phyloP scores from a whole-genome alignment of 2,113 vertebrate species.

The Anoplopoma fimbria region DNA sequence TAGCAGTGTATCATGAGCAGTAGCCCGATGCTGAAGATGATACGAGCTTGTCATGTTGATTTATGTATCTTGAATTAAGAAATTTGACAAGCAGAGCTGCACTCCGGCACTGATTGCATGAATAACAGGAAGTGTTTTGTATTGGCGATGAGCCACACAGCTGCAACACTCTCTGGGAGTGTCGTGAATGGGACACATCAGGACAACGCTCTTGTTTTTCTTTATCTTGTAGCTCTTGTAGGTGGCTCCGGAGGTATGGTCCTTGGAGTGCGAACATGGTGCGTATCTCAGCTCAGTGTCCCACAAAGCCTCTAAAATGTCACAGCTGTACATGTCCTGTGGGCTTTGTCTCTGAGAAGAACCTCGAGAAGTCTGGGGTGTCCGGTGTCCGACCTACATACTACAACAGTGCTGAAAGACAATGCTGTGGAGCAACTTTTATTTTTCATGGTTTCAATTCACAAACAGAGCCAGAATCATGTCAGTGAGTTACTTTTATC shows the following conservation, averaged over 20 bases:
- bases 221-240: background rate
- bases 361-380: constrained; percentile 24
- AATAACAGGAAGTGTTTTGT: constrained; percentile 10
- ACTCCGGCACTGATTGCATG: background rate
- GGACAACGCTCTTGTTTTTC: constrained; percentile 22
- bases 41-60: background rate
- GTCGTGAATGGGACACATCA: constrained; percentile 19
- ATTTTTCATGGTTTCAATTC: constrained; percentile 37
- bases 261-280: constrained; percentile 20
- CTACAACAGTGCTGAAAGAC: constrained; percentile 42
- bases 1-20: background rate
- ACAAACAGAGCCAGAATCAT: constrained; percentile 23
- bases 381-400: constrained; percentile 59
- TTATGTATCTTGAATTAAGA: constrained; percentile 10
- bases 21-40: background rate
- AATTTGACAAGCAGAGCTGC: background rate
- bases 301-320: constrained; percentile 36
- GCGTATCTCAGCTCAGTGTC: constrained; percentile 8
- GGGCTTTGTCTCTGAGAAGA: constrained; percentile 14
- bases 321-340: constrained; percentile 30
- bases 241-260: constrained; percentile 21
- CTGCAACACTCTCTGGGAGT: background rate
- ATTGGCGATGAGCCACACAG: constrained; percentile 7
- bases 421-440: constrained; percentile 23
- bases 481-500: constrained; percentile 38